Conservation (phyloP, 2,888 invertebrate genomes). For the Caenorhabditis macrosperma region DNA sequence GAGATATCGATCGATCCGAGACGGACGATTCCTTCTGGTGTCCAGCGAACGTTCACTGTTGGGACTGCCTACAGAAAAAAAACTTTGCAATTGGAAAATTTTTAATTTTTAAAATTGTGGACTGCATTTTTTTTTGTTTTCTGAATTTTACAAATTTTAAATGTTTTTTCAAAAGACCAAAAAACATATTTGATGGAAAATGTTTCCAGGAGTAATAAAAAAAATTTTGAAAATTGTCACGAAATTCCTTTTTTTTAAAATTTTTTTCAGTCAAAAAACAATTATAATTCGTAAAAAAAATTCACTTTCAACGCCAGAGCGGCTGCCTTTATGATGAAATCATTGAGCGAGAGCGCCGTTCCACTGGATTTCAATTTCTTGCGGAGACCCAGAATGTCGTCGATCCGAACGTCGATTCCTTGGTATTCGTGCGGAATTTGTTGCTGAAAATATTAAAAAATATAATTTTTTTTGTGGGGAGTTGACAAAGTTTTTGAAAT, state of each 20-base stretch:
- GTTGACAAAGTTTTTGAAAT: not conserved
- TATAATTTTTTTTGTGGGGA: too few species aligned
- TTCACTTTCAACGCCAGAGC: conserved; percentile 83
- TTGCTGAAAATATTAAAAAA: conserved; percentile 82
- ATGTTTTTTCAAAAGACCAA: conserved; percentile 88
- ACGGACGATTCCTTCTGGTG: conserved; percentile 39
- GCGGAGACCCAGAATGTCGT: conserved; percentile 83
- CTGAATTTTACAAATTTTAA: not conserved
- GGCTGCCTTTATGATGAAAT: conserved; percentile 85
- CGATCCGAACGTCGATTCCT: conserved; percentile 83
- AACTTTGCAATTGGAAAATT: conserved; percentile 80
- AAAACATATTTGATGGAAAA: too few species aligned
- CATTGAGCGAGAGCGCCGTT: conserved; percentile 84
- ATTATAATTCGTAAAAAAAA: not conserved
- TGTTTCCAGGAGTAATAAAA: too few species aligned
- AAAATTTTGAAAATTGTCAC: too few species aligned
- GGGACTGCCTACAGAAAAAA: conserved; percentile 81
- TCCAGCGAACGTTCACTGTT: conserved; percentile 64
- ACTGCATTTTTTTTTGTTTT: too few species aligned
- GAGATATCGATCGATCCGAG: conserved; percentile 88
- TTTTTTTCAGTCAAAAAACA: not conserved
- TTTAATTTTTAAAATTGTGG: too few species aligned
- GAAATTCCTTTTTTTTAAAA: conserved; percentile 83
- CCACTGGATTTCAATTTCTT: conserved; percentile 81
- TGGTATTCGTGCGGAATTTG: conserved; percentile 85